Percentiles rank a stretch among this genome's conserved stretches.
phyloP scores from a whole-genome alignment of 1,140 invertebrate genomes.

The Megalopta genalis region DNA sequence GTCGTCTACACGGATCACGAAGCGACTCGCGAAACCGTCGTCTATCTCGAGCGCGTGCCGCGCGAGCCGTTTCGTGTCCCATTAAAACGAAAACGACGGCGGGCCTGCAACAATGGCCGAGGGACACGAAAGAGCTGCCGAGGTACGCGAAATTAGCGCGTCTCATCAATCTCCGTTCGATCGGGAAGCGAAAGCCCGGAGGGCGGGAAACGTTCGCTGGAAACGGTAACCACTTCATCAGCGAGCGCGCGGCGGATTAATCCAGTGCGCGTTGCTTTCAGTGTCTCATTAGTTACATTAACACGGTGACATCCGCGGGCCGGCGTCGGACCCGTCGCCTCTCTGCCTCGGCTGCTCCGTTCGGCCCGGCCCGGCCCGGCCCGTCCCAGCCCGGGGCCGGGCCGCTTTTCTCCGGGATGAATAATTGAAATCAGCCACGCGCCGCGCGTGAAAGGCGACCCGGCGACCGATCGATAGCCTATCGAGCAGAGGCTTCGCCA shows the following conservation, averaged over 20 bases:
- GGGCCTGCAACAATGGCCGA: background rate
- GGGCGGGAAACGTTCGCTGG: slow-evolving; percentile 6
- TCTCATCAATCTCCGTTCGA: slow-evolving; percentile 27
- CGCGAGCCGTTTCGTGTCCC: background rate
- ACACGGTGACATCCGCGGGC: slow-evolving; percentile 19
- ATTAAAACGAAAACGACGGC: background rate
- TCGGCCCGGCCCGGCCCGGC: too few relatives aligned
- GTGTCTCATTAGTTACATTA: slow-evolving; percentile 48
- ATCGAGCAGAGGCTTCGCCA: slow-evolving; percentile 11
- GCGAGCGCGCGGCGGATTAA: slow-evolving; percentile 24
- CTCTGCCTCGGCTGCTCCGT: too few relatives aligned
- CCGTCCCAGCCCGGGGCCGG: too few relatives aligned
- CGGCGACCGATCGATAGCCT: slow-evolving; percentile 21
- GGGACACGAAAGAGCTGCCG: background rate
- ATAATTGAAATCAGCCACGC: slow-evolving; percentile 40
- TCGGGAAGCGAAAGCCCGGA: background rate
- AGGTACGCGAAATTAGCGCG: slow-evolving; percentile 9
- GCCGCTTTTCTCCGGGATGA: slow-evolving; percentile 29
- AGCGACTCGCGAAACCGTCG: too few relatives aligned
- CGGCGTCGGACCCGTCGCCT: too few relatives aligned
- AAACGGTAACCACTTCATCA: slow-evolving; percentile 37
- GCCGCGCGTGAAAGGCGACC: slow-evolving; percentile 20
- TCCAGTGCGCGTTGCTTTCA: slow-evolving; percentile 32
- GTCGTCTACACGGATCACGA: too few relatives aligned
- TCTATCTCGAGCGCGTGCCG: too few relatives aligned